phyloP scores from a whole-genome alignment of 1,140 invertebrate genomes.

The Dendroctonus ponderosae region DNA sequence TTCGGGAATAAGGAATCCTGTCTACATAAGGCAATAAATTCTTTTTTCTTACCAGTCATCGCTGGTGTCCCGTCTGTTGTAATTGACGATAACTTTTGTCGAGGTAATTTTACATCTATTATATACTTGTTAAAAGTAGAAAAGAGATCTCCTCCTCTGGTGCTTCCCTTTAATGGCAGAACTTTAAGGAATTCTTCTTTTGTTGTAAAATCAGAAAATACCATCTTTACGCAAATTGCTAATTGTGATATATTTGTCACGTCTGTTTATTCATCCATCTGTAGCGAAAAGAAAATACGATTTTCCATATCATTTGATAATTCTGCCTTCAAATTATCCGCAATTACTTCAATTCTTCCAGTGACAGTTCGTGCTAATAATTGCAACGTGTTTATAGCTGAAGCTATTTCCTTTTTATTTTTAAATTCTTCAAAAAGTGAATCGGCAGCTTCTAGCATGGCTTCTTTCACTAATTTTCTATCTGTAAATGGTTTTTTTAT shows the following conservation, averaged over 20 bases:
- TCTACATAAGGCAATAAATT: conserved; percentile 32
- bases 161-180: conserved; percentile 5
- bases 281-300: conserved; percentile 35
- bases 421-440: conserved; percentile 24
- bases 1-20: conserved; percentile 28
- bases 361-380: conserved; percentile 35
- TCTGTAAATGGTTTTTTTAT: conserved; percentile 19
- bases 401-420: conserved; percentile 31
- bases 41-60: conserved; percentile 33
- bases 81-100: conserved; percentile 18
- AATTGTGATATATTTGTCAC: too few relatives aligned
- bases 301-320: conserved; percentile 32
- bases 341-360: conserved; percentile 34
- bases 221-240: conserved; percentile 32
- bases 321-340: conserved; percentile 11
- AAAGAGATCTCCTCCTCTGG: background rate
- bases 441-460: conserved; percentile 2
- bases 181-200: conserved; percentile 36
- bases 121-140: conserved; percentile 27
- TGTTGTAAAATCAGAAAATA: conserved; percentile 34
- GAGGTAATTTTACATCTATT: background rate
- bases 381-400: conserved; percentile 30
- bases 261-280: conserved; percentile 35
- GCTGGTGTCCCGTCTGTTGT: conserved; percentile 29
- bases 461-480: background rate